Evolutionary conservation across 2,113 vertebrate genomes (phyloP).

Genomic region (Baryphthengus martii): DNA sequence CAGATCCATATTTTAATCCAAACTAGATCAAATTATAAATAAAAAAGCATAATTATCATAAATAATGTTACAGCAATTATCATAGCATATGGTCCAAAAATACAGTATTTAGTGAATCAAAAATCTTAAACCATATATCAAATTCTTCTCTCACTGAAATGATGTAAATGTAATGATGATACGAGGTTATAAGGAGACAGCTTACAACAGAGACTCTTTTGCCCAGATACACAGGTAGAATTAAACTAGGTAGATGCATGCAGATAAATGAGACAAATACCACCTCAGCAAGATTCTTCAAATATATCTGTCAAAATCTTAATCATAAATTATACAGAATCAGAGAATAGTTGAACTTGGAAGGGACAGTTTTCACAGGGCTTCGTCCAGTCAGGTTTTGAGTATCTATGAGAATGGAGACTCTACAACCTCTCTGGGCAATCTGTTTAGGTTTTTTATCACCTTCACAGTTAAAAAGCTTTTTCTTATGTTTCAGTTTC

Average conservation of each 20-base stretch:
- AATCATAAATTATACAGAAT: neutral
- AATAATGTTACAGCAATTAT: neutral
- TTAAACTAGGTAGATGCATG: neutral
- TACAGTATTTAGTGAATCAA: neutral
- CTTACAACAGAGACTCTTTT: neutral
- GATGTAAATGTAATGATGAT: neutral
- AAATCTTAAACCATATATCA: neutral
- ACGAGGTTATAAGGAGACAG: neutral
- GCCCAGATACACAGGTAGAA: neutral
- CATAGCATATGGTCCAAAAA: neutral
- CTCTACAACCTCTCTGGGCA: neutral
- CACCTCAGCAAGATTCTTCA: neutral
- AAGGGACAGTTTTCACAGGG: neutral
- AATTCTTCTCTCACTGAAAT: neutral
- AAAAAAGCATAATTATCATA: neutral
- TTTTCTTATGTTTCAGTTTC: neutral
- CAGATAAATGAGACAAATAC: neutral
- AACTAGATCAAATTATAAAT: neutral
- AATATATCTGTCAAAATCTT: neutral
- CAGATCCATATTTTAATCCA: neutral
- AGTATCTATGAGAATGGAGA: neutral
- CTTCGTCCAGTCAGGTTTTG: neutral
- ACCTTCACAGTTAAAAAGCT: neutral
- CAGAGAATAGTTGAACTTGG: neutral
- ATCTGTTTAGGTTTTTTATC: neutral